Evolutionary conservation across 2,888 invertebrate species (phyloP), one percentile per base, ranked within the genome.

Genomic region (Prenolepis imparis): DNA sequence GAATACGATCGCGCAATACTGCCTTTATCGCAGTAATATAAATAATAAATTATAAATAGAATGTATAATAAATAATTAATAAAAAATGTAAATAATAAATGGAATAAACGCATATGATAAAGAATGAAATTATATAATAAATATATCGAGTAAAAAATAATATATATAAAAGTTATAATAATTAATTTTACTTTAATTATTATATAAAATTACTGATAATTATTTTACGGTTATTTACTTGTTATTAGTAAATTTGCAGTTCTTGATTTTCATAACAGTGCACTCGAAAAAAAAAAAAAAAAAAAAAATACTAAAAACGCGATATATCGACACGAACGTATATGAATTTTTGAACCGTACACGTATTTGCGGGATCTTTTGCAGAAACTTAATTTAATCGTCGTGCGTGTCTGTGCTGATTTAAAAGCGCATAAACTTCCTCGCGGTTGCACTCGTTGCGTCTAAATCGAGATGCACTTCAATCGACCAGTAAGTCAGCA

Each of bases 381-480:
- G 12, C 41, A 68, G 83, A 77, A 70, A 83, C 77, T 83, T 82
- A 87, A 87, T 87, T 90, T 89, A 84, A 89, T 61, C 75, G 83
- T 72, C 61, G 41, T 63, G 57, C 66, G 83, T 68, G 84, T 89
- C 82, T 86, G 82, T 70, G 68, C 59, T 21, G 55, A 59, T 82
- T 82, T 75, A 24, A 86, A 89, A 74, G 59, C 81, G 68, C 57
- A 82, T 83, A 64, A 55, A 85, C 84, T 90, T 85, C 70, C 89
- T 87, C 81, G 77, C 55, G 72, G 85, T 78, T 85, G 85, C 84
- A 90, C 86, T 52, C 52, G 75, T 15, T 64, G 80, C 64, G 72
- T 87, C 90, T 90, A 91, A 90, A 88, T 90, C 87, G 91, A 90
- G 90, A 87, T 78, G 81, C 88, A 89, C 87, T 90, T 90, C 85